Base-by-base conservation (phyloP, 2,888 invertebrate species). In the Diploptera punctata region DNA sequence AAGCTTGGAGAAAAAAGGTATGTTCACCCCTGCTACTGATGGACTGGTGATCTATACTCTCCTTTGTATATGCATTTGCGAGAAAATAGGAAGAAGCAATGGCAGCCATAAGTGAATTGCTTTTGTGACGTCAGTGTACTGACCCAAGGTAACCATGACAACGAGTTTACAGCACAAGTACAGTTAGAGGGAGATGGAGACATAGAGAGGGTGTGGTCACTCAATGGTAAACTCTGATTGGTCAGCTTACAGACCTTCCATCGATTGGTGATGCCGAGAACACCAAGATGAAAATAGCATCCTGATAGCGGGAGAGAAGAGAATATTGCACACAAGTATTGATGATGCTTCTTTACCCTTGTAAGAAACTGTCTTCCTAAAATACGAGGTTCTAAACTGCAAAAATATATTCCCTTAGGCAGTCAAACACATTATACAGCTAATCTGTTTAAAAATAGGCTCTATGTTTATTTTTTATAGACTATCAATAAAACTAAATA, bases 191-290 rank as follows among this genome's bases (percentile, higher is more conserved):
- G 52, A 52, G 52, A 52, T 10, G 19, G 52, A 52, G 52, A 52
- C 21, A n/a, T 16, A 24, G 43, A 54, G 54, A 54, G 54, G 49
- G 65, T 57, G 73, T 70, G 67, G 67, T 70, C 67, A 49, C 52
- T 44, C 47, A 57, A 71, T 71, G 67, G 71, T 52, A 65, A 13
- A 18, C 26, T 67, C 65, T 67, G 54, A 71, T 71, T 71, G 71
- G 71, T 61, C 67, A 71, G 29, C 43, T 29, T 49, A 7, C 5
- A 16, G 60, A 16, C 19, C 38, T 18, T 49, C 57, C 43, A 69
- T 69, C 69, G 69, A 69, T 69, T 60, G 69, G 29, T n/a, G 26
- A 54, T 26, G 26, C 9, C 10, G 29, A 29, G 54, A 54, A 21
- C 24, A 24, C n/a, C 16, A 29, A 29, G 31, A 57, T 29, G 2